A percentile compares a stretch with the other conserved stretches of the same genome.
phyloP scores from a whole-genome alignment of 37 sponge, comb jelly and placozoan genomes.

The Amphimedon queenslandica region DNA sequence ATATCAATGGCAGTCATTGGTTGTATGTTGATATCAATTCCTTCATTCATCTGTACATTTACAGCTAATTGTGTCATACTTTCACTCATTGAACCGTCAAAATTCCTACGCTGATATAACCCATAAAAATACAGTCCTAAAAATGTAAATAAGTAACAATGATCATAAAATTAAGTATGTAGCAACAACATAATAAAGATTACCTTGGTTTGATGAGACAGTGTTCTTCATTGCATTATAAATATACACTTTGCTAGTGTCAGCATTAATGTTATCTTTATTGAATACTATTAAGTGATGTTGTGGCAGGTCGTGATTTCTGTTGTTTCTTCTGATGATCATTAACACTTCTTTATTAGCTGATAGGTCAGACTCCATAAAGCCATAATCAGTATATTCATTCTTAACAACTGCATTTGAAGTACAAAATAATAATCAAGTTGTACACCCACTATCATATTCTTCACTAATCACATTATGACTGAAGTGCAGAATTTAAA shows the following conservation, averaged over 20 bases:
- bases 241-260: constrained; percentile 33
- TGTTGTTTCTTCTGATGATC: constrained; percentile 5
- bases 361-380: constrained; percentile 8
- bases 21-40: constrained; percentile 30
- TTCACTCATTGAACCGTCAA: constrained; percentile 56
- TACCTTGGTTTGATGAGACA: not conserved
- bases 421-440: not conserved
- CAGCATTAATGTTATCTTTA: not conserved
- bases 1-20: constrained; percentile 27
- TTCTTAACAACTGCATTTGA: constrained; percentile 4
- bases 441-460: too few relatives aligned
- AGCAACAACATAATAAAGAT: not conserved
- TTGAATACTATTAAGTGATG: constrained; percentile 12
- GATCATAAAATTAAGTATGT: too few relatives aligned
- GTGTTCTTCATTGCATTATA: constrained; percentile 22
- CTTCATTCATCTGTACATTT: constrained; percentile 21
- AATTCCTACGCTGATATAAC: constrained; percentile 41
- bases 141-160: not conserved
- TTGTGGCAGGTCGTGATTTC: not conserved
- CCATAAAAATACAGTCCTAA: constrained; percentile 47
- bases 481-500: too few relatives aligned
- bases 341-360: constrained; percentile 2
- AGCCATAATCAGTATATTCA: constrained; percentile 26
- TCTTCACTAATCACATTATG: too few relatives aligned
- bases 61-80: constrained; percentile 48